phyloP scores from a whole-genome alignment of 2,797 vertebrate species.

The Allobates femoralis region DNA sequence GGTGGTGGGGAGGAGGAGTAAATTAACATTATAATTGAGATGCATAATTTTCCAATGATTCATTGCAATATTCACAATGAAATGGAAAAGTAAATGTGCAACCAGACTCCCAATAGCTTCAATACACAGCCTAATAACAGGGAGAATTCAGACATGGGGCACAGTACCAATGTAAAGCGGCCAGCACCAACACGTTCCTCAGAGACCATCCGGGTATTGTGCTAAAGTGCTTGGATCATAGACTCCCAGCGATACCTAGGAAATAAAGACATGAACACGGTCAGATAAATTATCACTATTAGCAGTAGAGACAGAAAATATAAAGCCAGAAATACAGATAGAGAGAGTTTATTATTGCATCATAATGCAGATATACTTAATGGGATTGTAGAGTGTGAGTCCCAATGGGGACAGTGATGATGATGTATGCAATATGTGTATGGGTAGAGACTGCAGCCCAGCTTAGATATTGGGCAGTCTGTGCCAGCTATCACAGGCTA shows the following conservation, averaged over 20 bases:
- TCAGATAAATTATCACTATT: not conserved
- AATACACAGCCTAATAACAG: not conserved
- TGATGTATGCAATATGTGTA: no score
- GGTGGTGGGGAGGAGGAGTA: no score
- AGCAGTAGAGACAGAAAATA: not conserved
- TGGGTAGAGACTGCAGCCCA: no score
- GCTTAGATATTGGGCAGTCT: no score
- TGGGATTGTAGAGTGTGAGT: no score
- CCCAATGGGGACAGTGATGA: no score
- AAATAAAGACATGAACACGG: conserved; percentile 45
- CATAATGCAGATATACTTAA: no score
- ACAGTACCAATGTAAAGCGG: conserved; percentile 87
- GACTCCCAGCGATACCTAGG: conserved; percentile 89
- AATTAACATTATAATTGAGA: no score
- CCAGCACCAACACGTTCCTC: conserved; percentile 90
- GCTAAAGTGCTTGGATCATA: conserved; percentile 94
- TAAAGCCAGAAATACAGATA: not conserved
- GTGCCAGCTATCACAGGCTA: no score
- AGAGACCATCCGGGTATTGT: conserved; percentile 97
- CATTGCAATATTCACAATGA: no score
- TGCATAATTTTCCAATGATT: no score
- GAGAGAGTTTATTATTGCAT: no score
- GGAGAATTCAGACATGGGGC: not conserved
- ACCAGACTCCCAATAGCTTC: not conserved
- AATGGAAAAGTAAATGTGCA: not conserved